Evolutionary conservation across 2,797 vertebrate species (phyloP).

Genomic region (Nyctalus aviator): DNA sequence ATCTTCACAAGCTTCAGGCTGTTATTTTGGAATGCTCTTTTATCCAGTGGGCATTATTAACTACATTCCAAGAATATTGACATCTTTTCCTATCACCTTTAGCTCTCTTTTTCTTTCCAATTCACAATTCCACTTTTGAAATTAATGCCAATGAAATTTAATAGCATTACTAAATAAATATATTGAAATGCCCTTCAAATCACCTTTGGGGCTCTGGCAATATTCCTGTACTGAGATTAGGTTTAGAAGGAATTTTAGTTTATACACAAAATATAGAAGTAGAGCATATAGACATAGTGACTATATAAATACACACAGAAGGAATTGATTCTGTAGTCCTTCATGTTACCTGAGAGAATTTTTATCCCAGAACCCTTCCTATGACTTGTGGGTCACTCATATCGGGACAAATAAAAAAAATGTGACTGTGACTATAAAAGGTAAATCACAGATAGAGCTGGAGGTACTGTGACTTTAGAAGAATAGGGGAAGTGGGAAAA

Average conservation of each 20-base stretch:
- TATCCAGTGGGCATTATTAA: neutral
- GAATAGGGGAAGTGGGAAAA: neutral
- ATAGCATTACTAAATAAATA: constrained; percentile 34
- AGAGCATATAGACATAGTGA: neutral
- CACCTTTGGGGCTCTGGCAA: neutral
- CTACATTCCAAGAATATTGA: neutral
- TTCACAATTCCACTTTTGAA: constrained; percentile 28
- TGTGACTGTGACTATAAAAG: neutral
- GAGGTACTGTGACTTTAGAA: neutral
- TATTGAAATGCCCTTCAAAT: constrained; percentile 26
- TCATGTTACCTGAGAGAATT: neutral
- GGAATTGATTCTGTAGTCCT: neutral
- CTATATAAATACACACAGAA: neutral
- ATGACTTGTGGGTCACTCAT: neutral
- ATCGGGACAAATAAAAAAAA: neutral
- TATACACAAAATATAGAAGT: neutral
- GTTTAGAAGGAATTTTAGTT: neutral
- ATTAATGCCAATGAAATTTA: constrained; percentile 7
- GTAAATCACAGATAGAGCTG: neutral
- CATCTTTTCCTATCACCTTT: neutral
- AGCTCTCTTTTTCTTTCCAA: constrained; percentile 38
- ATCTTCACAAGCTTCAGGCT: neutral
- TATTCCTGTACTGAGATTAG: neutral
- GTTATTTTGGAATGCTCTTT: neutral
- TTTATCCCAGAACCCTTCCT: constrained; percentile 32